phyloP scores from a whole-genome alignment of 92 coral and sea anemone genomes.

The Hydrozoanthus gracilis region DNA sequence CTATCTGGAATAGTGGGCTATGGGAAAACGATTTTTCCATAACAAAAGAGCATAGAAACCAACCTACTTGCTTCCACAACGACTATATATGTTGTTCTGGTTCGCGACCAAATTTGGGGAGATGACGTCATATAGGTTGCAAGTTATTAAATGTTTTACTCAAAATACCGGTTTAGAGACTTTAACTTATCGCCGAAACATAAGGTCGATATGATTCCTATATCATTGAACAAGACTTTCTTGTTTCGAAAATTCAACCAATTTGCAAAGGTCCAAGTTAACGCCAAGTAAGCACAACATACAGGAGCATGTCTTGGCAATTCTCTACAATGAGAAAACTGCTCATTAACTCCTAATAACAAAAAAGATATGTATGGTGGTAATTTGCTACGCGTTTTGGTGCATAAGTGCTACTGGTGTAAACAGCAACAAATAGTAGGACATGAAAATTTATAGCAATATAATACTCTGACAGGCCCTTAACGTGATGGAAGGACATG shows the following conservation, averaged over 20 bases:
- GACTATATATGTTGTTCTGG: background rate
- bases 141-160: constrained; percentile 22
- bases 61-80: constrained; percentile 12
- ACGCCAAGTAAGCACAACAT: constrained; percentile 10
- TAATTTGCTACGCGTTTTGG: constrained; percentile 27
- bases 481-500: constrained; percentile 17
- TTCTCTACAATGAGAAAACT: constrained; percentile 5
- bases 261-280: constrained; percentile 17
- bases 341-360: constrained; percentile 22
- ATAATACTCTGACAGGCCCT: background rate
- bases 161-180: constrained; percentile 8
- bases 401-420: constrained; percentile 26
- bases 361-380: constrained; percentile 6
- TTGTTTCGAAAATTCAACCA: constrained; percentile 20
- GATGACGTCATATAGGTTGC: constrained; percentile 23
- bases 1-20: constrained; percentile 3
- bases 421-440: constrained; percentile 25
- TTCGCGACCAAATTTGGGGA: constrained; percentile 18
- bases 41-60: background rate
- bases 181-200: constrained; percentile 10
- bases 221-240: constrained; percentile 25
- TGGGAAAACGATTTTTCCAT: constrained; percentile 15
- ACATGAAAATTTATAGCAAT: constrained; percentile 23
- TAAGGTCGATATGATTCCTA: constrained; percentile 22
- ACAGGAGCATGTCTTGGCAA: constrained; percentile 16